Evolutionary conservation across 1,140 invertebrate species (phyloP).

Genomic region (Drosophila tani): DNA sequence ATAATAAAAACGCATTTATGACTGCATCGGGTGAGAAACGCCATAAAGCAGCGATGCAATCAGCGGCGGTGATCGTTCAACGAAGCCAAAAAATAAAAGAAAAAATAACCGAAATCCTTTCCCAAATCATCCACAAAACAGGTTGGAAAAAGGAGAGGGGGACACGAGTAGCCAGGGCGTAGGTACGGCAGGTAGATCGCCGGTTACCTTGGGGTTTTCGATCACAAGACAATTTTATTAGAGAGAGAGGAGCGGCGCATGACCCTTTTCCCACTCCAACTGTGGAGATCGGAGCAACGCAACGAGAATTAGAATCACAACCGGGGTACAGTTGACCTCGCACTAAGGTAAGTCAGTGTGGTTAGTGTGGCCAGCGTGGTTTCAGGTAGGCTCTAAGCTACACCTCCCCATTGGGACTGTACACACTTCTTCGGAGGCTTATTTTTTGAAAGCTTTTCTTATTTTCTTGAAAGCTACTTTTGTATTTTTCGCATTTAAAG

Average conservation of each 20-base stretch:
- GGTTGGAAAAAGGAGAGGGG: conserved; percentile 47
- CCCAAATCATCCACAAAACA: conserved; percentile 68
- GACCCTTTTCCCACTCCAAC: conserved; percentile 52
- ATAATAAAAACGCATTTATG: conserved; percentile 80
- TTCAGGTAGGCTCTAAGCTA: too few relatives aligned
- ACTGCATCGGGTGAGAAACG: conserved; percentile 71
- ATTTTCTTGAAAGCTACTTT: too few relatives aligned
- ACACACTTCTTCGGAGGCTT: too few relatives aligned
- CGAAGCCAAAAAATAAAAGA: conserved; percentile 22
- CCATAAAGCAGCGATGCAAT: conserved; percentile 52
- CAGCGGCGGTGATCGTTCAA: conserved; percentile 58
- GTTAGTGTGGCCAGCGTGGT: background rate
- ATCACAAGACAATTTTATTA: conserved; percentile 81
- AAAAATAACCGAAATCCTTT: conserved; percentile 47
- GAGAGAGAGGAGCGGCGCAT: conserved; percentile 40
- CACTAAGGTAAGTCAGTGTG: background rate
- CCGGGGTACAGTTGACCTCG: conserved; percentile 20
- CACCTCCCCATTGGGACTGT: too few relatives aligned
- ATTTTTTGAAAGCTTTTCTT: too few relatives aligned
- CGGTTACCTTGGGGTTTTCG: conserved; percentile 61
- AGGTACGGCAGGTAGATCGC: conserved; percentile 63
- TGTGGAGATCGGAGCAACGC: background rate
- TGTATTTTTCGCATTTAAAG: too few relatives aligned
- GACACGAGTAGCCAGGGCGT: conserved; percentile 14
- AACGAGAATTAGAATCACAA: conserved; percentile 14